Conservation (phyloP, 2,113 vertebrate species). For the Eulemur macaco region DNA sequence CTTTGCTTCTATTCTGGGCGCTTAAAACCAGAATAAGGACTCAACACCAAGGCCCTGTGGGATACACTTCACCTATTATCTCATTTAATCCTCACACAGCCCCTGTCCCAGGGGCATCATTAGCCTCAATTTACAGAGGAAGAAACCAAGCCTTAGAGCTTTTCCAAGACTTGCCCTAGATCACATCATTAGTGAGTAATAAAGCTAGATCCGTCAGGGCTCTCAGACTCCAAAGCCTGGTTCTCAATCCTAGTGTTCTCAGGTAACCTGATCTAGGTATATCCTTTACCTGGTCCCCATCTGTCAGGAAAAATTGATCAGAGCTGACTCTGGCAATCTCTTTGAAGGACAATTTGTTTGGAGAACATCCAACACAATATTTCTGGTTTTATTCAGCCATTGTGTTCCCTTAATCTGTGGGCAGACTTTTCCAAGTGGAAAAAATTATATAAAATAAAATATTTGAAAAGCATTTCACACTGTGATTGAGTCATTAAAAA, state of each 20-base stretch:
- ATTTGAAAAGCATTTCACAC: slow-evolving; percentile 62
- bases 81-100: not conserved
- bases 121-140: not conserved
- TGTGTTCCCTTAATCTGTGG: slow-evolving; percentile 62
- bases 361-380: not conserved
- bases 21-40: not conserved
- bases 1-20: not conserved
- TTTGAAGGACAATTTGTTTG: slow-evolving; percentile 55
- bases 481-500: slow-evolving; percentile 71
- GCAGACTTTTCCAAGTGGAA: slow-evolving; percentile 50
- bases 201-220: not conserved
- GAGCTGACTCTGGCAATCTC: not conserved
- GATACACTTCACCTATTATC: not conserved
- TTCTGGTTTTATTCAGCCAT: slow-evolving; percentile 57
- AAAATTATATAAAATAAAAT: slow-evolving; percentile 68
- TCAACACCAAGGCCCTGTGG: not conserved
- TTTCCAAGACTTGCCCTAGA: not conserved
- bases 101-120: not conserved
- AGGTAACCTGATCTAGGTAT: not conserved
- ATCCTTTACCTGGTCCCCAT: not conserved
- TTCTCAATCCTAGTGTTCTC: not conserved
- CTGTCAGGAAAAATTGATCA: not conserved
- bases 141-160: not conserved
- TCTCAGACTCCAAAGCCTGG: not conserved
- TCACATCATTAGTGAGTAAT: not conserved